A percentile compares a stretch with the other conserved stretches of the same genome.
Conservation (phyloP, 2,797 vertebrate species). For the Mastacembelus armatus region DNA sequence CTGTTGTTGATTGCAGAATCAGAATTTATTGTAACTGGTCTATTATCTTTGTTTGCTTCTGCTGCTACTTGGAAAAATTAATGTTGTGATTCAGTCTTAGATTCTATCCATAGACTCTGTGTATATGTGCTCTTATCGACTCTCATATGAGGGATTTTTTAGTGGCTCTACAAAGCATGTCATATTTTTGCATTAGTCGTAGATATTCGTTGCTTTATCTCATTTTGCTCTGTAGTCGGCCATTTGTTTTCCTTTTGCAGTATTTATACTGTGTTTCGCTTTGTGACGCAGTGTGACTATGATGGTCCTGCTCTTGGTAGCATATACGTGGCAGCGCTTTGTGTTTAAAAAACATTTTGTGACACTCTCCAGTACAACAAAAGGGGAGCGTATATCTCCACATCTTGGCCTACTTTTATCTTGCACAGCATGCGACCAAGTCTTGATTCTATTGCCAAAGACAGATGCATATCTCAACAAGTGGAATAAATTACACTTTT, state of each 20-base stretch:
- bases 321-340: constrained; percentile 53
- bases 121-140: constrained; percentile 58
- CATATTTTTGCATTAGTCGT: constrained; percentile 70
- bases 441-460: constrained; percentile 60
- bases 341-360: constrained; percentile 57
- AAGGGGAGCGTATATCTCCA: constrained; percentile 51
- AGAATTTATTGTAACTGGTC: constrained; percentile 44
- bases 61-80: constrained; percentile 55
- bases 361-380: constrained; percentile 51
- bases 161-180: constrained; percentile 67
- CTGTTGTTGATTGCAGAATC: constrained; percentile 40
- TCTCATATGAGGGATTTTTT: constrained; percentile 64
- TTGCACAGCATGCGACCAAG: constrained; percentile 42
- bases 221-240: constrained; percentile 67
- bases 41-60: constrained; percentile 27
- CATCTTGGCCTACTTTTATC: constrained; percentile 71
- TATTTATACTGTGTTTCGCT: constrained; percentile 65
- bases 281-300: constrained; percentile 52
- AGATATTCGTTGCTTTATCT: constrained; percentile 63
- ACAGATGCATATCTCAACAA: constrained; percentile 61
- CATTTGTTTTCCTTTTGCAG: constrained; percentile 72
- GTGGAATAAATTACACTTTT: constrained; percentile 37
- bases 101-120: constrained; percentile 40
- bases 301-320: constrained; percentile 51
- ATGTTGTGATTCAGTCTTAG: constrained; percentile 54